A percentile compares a stretch with the other conserved stretches of the same genome.
Evolutionary conservation across 1,140 invertebrate genomes (phyloP).

Genomic region (Cotesia typhae): DNA sequence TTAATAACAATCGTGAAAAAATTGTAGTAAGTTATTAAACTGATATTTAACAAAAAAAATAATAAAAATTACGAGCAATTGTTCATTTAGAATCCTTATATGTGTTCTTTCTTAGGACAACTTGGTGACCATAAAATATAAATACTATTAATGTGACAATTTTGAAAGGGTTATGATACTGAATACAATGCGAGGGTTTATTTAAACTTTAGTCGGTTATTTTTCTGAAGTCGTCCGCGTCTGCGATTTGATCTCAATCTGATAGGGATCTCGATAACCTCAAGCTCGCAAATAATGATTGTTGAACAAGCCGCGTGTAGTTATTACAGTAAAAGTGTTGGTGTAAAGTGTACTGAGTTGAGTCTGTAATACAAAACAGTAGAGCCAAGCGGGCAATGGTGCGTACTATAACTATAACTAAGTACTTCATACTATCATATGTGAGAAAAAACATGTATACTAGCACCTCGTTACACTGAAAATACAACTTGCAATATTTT

Average conservation of each 20-base stretch:
- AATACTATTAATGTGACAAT: constrained; percentile 40
- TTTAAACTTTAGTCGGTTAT: background rate
- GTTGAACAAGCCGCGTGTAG: constrained; percentile 53
- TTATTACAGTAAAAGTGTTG: constrained; percentile 1
- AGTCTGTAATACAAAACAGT: background rate
- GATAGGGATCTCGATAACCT: constrained; percentile 51
- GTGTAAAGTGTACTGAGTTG: constrained; percentile 30
- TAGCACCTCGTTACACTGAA: constrained; percentile 52
- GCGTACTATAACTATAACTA: constrained; percentile 37
- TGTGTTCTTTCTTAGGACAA: no score
- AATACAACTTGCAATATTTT: constrained; percentile 19
- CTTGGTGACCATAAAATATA: constrained; percentile 1
- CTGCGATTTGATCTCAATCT: constrained; percentile 54
- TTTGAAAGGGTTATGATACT: constrained; percentile 29
- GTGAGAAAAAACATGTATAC: constrained; percentile 47
- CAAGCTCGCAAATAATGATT: constrained; percentile 60
- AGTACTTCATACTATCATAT: constrained; percentile 1
- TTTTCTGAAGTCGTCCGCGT: constrained; percentile 18
- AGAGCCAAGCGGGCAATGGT: constrained; percentile 44
- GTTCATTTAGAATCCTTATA: background rate
- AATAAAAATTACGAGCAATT: no score
- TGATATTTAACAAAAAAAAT: no score
- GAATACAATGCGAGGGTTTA: constrained; percentile 47
- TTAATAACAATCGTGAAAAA: no score
- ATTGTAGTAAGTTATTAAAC: no score